phyloP scores from a whole-genome alignment of 2,113 vertebrate genomes.

The Lontra canadensis region DNA sequence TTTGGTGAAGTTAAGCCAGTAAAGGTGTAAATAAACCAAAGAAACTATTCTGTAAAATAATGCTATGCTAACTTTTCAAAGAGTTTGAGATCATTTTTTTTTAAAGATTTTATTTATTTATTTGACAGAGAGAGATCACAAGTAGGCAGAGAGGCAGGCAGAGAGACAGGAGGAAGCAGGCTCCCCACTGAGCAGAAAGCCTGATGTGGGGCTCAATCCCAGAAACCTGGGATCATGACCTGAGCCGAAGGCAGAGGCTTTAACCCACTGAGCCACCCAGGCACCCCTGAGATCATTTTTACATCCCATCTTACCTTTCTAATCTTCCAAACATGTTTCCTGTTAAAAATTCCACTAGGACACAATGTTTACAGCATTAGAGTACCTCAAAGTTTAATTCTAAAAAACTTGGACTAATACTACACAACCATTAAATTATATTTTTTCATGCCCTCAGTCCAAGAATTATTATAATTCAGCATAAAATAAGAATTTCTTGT shows the following conservation, averaged over 20 bases:
- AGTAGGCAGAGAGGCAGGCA: no score
- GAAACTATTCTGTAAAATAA: constrained; percentile 45
- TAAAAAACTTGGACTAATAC: neutral
- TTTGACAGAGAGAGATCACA: no score
- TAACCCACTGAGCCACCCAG: no score
- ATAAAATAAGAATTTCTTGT: constrained; percentile 62
- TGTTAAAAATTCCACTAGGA: constrained; percentile 36
- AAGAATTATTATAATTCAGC: neutral
- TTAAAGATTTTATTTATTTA: no score
- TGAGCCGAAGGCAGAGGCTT: no score
- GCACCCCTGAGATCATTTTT: constrained; percentile 25
- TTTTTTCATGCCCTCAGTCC: neutral
- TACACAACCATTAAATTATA: constrained; percentile 33
- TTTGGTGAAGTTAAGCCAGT: constrained; percentile 26
- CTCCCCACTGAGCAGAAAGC: no score
- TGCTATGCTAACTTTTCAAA: constrained; percentile 19
- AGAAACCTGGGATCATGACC: no score
- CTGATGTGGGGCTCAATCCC: no score
- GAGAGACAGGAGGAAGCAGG: no score
- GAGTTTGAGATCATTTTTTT: constrained; percentile 30
- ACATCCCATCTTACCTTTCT: constrained; percentile 40
- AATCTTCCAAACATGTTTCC: constrained; percentile 54
- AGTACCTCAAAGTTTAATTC: constrained; percentile 36
- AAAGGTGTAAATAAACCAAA: constrained; percentile 21
- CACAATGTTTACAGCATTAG: neutral